Evolutionary conservation across 1,140 invertebrate genomes (phyloP), one percentile per base, ranked within the genome.

Genomic region (Pantala flavescens): DNA sequence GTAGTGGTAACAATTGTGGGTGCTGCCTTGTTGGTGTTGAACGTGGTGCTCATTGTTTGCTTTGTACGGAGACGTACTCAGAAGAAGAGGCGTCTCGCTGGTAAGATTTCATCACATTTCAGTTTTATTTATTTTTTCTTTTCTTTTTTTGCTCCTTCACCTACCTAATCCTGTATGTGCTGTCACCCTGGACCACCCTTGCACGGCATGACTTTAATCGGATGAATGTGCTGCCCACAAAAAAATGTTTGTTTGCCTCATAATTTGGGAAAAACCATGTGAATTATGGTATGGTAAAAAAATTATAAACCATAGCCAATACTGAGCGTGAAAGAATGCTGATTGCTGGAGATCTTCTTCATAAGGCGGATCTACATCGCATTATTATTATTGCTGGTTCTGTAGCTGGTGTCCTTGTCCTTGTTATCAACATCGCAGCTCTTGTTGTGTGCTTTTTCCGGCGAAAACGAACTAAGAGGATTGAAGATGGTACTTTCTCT

Each of bases 31-130:
- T 87, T 93, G 28, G 82, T 91, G 28, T 86, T 95, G 79, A 95
- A 95, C 84, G 88, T 95, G 79, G 87, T 94, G 75, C 86, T 96
- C 81, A 92, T 96, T 76, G 90, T 93, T 74, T 95, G 93, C 84
- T 96, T 94, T 84, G 88, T 96, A 75, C 88, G 92, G 80, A 87
- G 90, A 81, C 86, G 87, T 84, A 82, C 86, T 89, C 74, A 63
- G 49, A 63, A 63, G 49, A 63, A 63, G 49, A 63, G 91, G 82
- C 85, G 89, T 80, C 83, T 88, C n/a, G 84, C 86, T 90, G 90
- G 88, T 81, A 77, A 78, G 78, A 77, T 19, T 16, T 36, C 28
- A 36, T 36, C 28, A 36, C 9, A 9, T 36, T 36, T 36, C 28
- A 36, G 2, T 36, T 36, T 36, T 36, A 36, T 36, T 36, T 36